Base-by-base conservation (phyloP, 2,113 vertebrate species). In the Corythornis madagascariensis region DNA sequence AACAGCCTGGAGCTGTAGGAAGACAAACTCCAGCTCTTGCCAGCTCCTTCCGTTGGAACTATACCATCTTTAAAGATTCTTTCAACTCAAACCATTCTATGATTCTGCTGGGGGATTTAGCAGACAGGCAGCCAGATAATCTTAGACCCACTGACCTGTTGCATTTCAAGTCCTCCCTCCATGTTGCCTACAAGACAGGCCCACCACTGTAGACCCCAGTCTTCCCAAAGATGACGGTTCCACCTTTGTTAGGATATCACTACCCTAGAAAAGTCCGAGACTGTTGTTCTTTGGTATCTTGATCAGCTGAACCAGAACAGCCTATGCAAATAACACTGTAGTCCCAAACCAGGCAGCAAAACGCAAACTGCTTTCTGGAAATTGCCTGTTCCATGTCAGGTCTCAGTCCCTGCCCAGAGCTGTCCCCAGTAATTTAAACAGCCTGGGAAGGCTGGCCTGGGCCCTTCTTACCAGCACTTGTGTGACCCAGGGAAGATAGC, bases 401-500 rank as follows among this genome's bases (percentile, higher is more conserved):
- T 22, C 17, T 52, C 75, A 35, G 10, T 8, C 12, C 42, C 16
- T 76, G 29, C 50, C 20, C 29, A n/a, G 21, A 42, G 5, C 40
- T 4, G 9, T 6, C 47, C 24, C 55, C 33, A 70, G 31, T 11
- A 31, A 67, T 82, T 67, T 33, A 33, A 75, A 75, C 2, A 61
- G 14, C 35, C 26, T 11, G 5, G 8, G 19, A 60, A 80, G 19
- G 16, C 45, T 47, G 45, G 38, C 14, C 35, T 35, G 33, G 24
- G 17, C 16, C 6, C 24, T 25, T 40, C 19, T 57, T 29, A 48
- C 7, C n/a, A 38, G 42, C 56, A 47, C 10, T 0, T 0, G 5
- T 13, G 33, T 28, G 60, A 57, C 4, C 26, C 50, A 21, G n/a
- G 35, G 38, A n/a, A 64, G 22, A 47, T 0, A 2, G 7, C 40